Base-by-base conservation (phyloP, 2,888 invertebrate species). In the Eubasilissa splendida region DNA sequence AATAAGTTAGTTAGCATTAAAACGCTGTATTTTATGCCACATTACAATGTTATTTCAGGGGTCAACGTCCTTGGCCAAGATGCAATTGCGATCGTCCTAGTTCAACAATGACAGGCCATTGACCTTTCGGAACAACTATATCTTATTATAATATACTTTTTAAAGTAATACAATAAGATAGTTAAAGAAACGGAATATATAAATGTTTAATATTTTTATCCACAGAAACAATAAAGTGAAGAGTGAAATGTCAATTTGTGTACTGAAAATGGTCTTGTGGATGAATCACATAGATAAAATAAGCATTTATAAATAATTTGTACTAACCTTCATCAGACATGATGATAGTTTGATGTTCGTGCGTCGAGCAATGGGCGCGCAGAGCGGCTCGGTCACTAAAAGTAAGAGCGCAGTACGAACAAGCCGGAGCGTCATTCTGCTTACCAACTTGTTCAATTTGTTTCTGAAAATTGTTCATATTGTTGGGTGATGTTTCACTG, bases 241-340 rank as follows among this genome's bases (percentile, higher is more conserved):
- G 22, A 22, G 22, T 22, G 22, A 22, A 22, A 22, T 22, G 22
- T 22, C 22, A 22, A 22, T 22, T 22, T 22, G 22, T 22, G 22
- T 22, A 42, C 42, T 42, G 7, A 42, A 42, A 42, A 42, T 42
- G 42, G 42, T 42, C 4, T 42, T 42, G 42, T 42, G 42, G 22
- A 22, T 22, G 22, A 22, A 22, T 22, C 22, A 22, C 22, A 1
- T 42, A 42, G 1, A 42, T 42, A 42, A 42, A 42, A 42, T 1
- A 42, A 42, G 4, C 7, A 7, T 42, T 42, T 42, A 42, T 42
- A 42, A 42, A 42, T 42, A 42, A 42, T 42, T 42, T 42, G 14
- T 77, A 73, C 76, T 81, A 84, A 85, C 91, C 93, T 87, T 93
- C 93, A 87, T 94, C 94, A 10, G 93, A 93, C 92, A 93, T 93